phyloP scores from a whole-genome alignment of 2,113 vertebrate species.

The Hippolais icterina region DNA sequence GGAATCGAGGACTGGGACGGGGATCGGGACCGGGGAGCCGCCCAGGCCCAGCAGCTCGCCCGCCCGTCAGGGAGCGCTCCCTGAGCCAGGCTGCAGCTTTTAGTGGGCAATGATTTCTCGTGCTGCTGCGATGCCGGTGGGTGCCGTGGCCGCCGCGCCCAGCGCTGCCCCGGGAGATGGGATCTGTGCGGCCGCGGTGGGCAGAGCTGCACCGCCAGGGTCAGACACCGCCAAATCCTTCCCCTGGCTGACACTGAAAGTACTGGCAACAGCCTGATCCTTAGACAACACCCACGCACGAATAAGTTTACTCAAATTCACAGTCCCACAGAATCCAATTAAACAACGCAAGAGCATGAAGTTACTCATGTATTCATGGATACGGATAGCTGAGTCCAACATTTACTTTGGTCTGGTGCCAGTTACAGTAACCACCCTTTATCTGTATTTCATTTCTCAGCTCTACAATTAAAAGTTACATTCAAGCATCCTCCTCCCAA shows the following conservation, averaged over 20 bases:
- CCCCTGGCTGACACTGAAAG: background rate
- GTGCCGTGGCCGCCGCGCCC: background rate
- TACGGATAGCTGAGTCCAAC: background rate
- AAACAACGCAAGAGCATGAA: background rate
- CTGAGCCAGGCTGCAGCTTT: background rate
- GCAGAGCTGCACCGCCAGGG: background rate
- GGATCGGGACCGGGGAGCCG: background rate
- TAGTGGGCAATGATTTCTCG: accelerated
- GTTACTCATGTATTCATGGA: background rate
- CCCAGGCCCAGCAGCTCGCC: background rate
- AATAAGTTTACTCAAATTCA: background rate
- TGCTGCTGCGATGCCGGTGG: accelerated
- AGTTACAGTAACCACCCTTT: background rate
- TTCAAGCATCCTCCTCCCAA: background rate
- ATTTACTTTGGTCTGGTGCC: conserved; percentile 12
- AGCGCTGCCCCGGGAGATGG: background rate
- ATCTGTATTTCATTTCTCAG: background rate
- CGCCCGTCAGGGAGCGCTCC: background rate
- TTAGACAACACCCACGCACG: background rate
- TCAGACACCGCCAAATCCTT: accelerated
- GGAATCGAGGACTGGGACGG: background rate
- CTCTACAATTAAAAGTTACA: conserved; percentile 35
- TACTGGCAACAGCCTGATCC: background rate
- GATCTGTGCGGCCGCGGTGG: background rate
- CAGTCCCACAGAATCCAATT: conserved; percentile 40